Conservation (phyloP, 2,888 invertebrate genomes). For the Lagria hirta region DNA sequence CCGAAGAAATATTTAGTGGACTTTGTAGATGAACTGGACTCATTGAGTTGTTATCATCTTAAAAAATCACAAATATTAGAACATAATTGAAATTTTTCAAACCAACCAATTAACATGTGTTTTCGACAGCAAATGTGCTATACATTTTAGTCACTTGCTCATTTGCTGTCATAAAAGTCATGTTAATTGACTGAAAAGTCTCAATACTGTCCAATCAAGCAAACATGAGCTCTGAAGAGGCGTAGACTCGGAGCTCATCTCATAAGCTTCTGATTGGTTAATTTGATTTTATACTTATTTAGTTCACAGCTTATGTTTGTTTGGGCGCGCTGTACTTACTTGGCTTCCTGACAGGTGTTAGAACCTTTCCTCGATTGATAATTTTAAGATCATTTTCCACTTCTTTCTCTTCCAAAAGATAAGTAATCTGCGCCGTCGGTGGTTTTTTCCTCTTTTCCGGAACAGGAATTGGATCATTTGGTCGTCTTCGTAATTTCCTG, state of each 20-base stretch:
- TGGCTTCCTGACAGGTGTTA: constrained; percentile 59
- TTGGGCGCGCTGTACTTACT: too few species aligned
- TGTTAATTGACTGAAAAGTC: too few species aligned
- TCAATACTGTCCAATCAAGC: too few species aligned
- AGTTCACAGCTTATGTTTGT: too few species aligned
- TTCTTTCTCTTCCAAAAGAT: constrained; percentile 84
- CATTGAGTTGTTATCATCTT: constrained; percentile 40
- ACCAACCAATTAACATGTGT: too few species aligned
- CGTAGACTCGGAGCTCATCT: not conserved
- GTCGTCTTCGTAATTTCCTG: constrained; percentile 86
- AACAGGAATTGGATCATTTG: constrained; percentile 90
- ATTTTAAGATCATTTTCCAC: constrained; percentile 83
- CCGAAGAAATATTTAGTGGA: constrained; percentile 30
- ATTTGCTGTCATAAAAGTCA: too few species aligned
- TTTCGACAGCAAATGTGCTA: too few species aligned
- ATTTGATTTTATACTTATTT: not conserved
- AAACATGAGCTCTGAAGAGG: too few species aligned
- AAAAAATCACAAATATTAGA: constrained; percentile 16
- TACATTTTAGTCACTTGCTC: too few species aligned
- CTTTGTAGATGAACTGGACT: constrained; percentile 55
- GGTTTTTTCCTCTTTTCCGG: constrained; percentile 86
- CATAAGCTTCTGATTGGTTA: too few species aligned
- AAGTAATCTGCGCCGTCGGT: constrained; percentile 80
- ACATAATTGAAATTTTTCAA: constrained; percentile 1
- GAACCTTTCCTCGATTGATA: constrained; percentile 63